Evolutionary conservation across 2,888 invertebrate genomes (phyloP).

Genomic region (Melanostoma mellinum): DNA sequence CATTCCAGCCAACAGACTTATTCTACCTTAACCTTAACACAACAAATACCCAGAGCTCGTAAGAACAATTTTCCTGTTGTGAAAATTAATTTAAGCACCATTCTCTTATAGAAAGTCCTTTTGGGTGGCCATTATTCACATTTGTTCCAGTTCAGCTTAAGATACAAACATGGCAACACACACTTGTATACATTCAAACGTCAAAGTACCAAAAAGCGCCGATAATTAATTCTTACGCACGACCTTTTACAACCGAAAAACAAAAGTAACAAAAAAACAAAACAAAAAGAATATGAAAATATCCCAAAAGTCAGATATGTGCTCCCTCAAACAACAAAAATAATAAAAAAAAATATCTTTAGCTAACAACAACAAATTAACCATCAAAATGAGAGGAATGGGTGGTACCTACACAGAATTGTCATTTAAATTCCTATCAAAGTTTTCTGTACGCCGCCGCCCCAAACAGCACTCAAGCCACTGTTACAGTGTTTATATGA

Average conservation of each 20-base stretch:
- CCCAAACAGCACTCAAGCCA: not conserved
- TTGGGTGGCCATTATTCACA: constrained; percentile 27
- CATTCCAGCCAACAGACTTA: not conserved
- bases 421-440: constrained; percentile 71
- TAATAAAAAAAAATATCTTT: constrained; percentile 4
- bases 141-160: constrained; percentile 29
- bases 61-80: constrained; percentile 45
- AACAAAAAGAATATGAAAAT: constrained; percentile 18
- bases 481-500: constrained; percentile 18
- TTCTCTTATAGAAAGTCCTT: constrained; percentile 17
- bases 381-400: constrained; percentile 21
- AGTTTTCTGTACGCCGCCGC: constrained; percentile 25
- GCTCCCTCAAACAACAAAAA: not conserved
- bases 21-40: constrained; percentile 29
- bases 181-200: not conserved
- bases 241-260: constrained; percentile 42
- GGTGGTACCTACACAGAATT: constrained; percentile 45
- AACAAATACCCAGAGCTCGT: constrained; percentile 36
- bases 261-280: not conserved
- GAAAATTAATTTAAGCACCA: constrained; percentile 50
- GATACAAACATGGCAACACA: not conserved
- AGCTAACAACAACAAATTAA: constrained; percentile 26
- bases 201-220: constrained; percentile 15
- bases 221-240: constrained; percentile 57
- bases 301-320: constrained; percentile 22